phyloP scores from a whole-genome alignment of 1,140 invertebrate species.

The Luehdorfia chinensis region DNA sequence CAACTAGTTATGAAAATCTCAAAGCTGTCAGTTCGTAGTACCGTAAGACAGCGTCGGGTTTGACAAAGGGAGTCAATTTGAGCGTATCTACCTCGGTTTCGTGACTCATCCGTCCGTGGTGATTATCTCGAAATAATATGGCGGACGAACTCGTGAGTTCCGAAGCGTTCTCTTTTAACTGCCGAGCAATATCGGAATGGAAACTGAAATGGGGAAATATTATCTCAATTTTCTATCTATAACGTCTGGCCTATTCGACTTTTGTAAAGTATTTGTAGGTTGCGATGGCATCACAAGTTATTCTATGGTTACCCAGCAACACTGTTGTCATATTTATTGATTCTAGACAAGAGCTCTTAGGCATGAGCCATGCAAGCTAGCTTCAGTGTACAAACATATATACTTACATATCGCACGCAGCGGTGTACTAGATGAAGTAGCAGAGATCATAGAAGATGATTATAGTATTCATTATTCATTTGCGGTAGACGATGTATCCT shows the following conservation, averaged over 20 bases:
- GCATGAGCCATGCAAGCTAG: too few relatives aligned
- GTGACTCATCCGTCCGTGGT: conserved; percentile 49
- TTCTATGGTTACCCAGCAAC: not conserved
- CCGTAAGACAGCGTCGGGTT: conserved; percentile 24
- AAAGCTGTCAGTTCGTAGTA: not conserved
- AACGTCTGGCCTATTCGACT: not conserved
- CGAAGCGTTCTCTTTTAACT: conserved; percentile 17
- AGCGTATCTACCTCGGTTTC: conserved; percentile 43
- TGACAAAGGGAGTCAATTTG: conserved; percentile 51
- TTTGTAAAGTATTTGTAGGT: not conserved
- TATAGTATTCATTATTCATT: too few relatives aligned
- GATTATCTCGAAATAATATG: conserved; percentile 49
- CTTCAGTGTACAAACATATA: too few relatives aligned
- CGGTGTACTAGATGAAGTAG: too few relatives aligned
- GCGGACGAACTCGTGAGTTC: conserved; percentile 33
- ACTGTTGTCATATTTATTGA: too few relatives aligned
- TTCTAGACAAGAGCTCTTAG: too few relatives aligned
- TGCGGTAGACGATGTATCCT: too few relatives aligned
- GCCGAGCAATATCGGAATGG: conserved; percentile 15
- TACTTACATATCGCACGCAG: too few relatives aligned
- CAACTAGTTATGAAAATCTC: not conserved
- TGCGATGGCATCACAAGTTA: conserved; percentile 2
- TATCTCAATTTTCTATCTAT: conserved; percentile 16
- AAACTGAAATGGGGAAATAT: conserved; percentile 12
- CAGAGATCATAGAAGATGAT: too few relatives aligned